A percentile compares a stretch with the other conserved stretches of the same genome.
Conservation (phyloP, 1,140 invertebrate genomes). For the Trachymyrmex cornetzi region DNA sequence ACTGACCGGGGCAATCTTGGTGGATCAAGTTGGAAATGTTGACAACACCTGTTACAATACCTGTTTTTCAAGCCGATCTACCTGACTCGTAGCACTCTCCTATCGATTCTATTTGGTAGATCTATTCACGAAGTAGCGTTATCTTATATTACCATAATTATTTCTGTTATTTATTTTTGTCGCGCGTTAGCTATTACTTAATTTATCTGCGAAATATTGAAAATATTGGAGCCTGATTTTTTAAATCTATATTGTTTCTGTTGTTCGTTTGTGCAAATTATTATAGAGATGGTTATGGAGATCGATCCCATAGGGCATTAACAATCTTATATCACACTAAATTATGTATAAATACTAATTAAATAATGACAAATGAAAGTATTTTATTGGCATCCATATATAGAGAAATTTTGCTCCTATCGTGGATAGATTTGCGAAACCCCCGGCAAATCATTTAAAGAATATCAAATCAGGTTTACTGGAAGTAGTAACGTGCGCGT, state of each 20-base stretch:
- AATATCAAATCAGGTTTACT: constrained; percentile 78
- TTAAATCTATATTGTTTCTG: neutral
- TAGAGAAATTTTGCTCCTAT: constrained; percentile 51
- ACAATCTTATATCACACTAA: neutral
- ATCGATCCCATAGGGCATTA: constrained; percentile 29
- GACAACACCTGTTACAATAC: constrained; percentile 67
- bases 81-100: constrained; percentile 67
- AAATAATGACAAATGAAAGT: constrained; percentile 17
- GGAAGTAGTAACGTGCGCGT: constrained; percentile 74
- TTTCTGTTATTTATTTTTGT: neutral
- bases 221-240: neutral
- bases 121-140: constrained; percentile 67
- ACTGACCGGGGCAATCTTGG: constrained; percentile 79
- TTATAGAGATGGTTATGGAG: neutral
- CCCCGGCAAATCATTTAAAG: constrained; percentile 78
- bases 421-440: constrained; percentile 80
- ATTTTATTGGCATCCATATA: constrained; percentile 3
- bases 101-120: constrained; percentile 62
- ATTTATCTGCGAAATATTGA: neutral
- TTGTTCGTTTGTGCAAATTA: neutral
- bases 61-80: constrained; percentile 69
- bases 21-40: constrained; percentile 77
- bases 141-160: neutral
- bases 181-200: neutral
- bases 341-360: constrained; percentile 19